A percentile compares a stretch with the other conserved stretches of the same genome.
Conservation (phyloP, 1,140 invertebrate genomes). For the Drosophila fuyamai region DNA sequence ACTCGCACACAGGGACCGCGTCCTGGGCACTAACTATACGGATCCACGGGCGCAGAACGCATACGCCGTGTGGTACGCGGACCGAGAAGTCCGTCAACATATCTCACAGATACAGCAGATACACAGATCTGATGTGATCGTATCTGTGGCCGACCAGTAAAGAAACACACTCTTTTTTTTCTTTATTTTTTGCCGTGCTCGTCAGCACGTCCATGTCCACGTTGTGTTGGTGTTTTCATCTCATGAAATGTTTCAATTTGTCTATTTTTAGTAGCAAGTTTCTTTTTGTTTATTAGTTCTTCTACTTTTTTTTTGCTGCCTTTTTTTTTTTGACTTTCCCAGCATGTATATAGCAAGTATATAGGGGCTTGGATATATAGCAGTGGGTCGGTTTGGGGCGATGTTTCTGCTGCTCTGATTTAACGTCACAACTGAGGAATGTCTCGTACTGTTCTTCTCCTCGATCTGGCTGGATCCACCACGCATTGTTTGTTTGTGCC, state of each 20-base stretch:
- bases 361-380: slow-evolving; percentile 59
- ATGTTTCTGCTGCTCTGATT: slow-evolving; percentile 67
- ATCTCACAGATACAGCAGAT: slow-evolving; percentile 51
- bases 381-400: slow-evolving; percentile 63
- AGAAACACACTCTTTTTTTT: slow-evolving; percentile 31
- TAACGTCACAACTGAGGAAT: slow-evolving; percentile 80
- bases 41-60: slow-evolving; percentile 56
- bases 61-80: slow-evolving; percentile 72
- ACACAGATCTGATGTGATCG: slow-evolving; percentile 8
- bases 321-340: slow-evolving; percentile 37
- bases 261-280: slow-evolving; percentile 81
- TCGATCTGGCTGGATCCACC: slow-evolving; percentile 48
- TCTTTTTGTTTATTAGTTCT: slow-evolving; percentile 83
- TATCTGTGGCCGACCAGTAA: slow-evolving; percentile 33
- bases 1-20: slow-evolving; percentile 34
- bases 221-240: slow-evolving; percentile 75
- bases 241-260: slow-evolving; percentile 80
- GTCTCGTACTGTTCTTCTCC: slow-evolving; percentile 38
- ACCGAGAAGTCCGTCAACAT: slow-evolving; percentile 51
- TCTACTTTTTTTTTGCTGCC: slow-evolving; percentile 33
- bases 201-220: slow-evolving; percentile 66
- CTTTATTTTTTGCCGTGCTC: slow-evolving; percentile 49
- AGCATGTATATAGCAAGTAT: slow-evolving; percentile 35
- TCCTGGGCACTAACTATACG: slow-evolving; percentile 59
- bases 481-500: slow-evolving; percentile 61